Evolutionary conservation across 1,140 invertebrate genomes (phyloP).

Genomic region (Drosophila nigrodunni): DNA sequence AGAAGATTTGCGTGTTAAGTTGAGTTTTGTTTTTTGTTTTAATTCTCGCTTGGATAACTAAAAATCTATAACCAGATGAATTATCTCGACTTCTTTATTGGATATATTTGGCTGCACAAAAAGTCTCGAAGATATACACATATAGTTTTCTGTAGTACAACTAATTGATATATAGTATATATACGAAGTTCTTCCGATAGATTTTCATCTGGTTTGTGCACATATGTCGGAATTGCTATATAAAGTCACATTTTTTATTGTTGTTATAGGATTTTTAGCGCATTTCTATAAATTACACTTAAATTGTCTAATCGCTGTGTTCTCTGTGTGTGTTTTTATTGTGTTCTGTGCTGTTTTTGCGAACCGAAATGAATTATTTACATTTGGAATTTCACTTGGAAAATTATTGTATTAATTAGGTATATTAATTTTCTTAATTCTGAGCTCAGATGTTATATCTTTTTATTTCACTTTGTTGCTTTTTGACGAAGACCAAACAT

Average conservation of each 20-base stretch:
- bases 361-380: constrained; percentile 58
- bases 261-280: constrained; percentile 27
- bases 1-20: constrained; percentile 44
- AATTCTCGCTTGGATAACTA: constrained; percentile 11
- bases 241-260: constrained; percentile 19
- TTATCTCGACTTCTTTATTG: constrained; percentile 24
- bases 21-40: constrained; percentile 23
- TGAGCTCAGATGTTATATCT: constrained; percentile 30
- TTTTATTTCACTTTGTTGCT: constrained; percentile 10
- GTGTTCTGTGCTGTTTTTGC: constrained; percentile 29
- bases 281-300: constrained; percentile 47
- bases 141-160: constrained; percentile 5
- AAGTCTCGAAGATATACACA: constrained; percentile 8
- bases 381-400: constrained; percentile 23
- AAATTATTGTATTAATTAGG: constrained; percentile 23
- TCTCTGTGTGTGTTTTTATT: constrained; percentile 4
- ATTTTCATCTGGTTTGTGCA: constrained; percentile 41
- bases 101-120: constrained; percentile 41
- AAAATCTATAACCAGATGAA: constrained; percentile 24
- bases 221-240: constrained; percentile 16
- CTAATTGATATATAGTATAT: constrained; percentile 7
- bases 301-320: constrained; percentile 57
- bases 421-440: constrained; percentile 33
- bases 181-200: neutral
- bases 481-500: constrained; percentile 52